Evolutionary conservation across 2,888 invertebrate species (phyloP).

Genomic region (Camptogramma bilineatum): DNA sequence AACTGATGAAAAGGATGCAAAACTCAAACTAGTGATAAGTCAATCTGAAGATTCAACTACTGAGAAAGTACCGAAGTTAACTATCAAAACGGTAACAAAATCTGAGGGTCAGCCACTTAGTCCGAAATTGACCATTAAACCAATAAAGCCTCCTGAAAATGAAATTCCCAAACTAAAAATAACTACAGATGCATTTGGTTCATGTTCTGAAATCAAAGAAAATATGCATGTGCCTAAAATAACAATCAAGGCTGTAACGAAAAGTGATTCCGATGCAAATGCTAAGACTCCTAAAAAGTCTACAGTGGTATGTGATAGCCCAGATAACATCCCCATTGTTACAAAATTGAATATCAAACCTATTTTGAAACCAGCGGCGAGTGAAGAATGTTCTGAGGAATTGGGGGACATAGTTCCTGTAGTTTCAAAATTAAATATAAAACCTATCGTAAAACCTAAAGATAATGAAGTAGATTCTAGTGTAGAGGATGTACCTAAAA

Average conservation of each 20-base stretch:
- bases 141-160: conserved; percentile 71
- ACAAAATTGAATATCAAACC: conserved; percentile 80
- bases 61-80: conserved; percentile 78
- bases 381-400: conserved; percentile 62
- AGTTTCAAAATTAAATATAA: conserved; percentile 84
- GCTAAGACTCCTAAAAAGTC: conserved; percentile 61
- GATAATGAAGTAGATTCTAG: conserved; percentile 77
- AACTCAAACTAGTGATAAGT: conserved; percentile 73
- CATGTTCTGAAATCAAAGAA: conserved; percentile 65
- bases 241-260: conserved; percentile 83
- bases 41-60: conserved; percentile 67
- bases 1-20: conserved; percentile 67
- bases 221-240: conserved; percentile 84
- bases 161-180: conserved; percentile 65
- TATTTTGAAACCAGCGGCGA: conserved; percentile 75
- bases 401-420: conserved; percentile 77
- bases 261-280: conserved; percentile 59
- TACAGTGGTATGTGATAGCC: conserved; percentile 55
- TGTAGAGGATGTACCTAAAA: conserved; percentile 80
- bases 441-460: conserved; percentile 81
- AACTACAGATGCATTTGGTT: conserved; percentile 59
- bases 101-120: conserved; percentile 72
- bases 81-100: conserved; percentile 75
- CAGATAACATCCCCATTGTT: conserved; percentile 73
- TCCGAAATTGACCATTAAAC: conserved; percentile 82